Evolutionary conservation across 2,888 invertebrate genomes (phyloP), one percentile per base, ranked within the genome.

Genomic region (Calephelis perditalis): DNA sequence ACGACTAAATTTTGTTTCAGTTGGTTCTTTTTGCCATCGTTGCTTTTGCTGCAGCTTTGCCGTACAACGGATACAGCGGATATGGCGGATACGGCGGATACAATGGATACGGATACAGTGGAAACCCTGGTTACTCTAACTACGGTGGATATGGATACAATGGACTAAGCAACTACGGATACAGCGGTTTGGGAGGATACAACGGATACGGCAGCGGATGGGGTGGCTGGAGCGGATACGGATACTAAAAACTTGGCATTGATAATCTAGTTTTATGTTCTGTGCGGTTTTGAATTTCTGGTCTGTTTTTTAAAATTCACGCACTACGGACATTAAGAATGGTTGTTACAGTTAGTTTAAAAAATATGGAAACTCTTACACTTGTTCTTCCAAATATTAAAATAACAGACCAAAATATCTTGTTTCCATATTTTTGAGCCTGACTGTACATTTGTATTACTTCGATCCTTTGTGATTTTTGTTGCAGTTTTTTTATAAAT

Each of bases 1-100:
- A 61, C 49, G 15, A 37, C 46, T 46, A 36, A 56, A 59, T 57
- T 58, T 64, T 60, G 63, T 84, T 82, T 3, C 76, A 92, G 92
- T 70, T 91, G 56, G 73, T 91, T 62, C 70, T 91, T 58, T 81
- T 91, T 67, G 84, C 86, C 62, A 70, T 91, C 43, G 61, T 91
- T 75, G 85, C 91, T 59, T 15, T 92, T 68, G 79, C 90, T 64
- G 69, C 90, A 73, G 86, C 92, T 64, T 80, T 84, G 72, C 80
- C 93, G 0, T 87, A 86, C 69, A 71, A 81, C 15, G 73, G 81
- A 4, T 84, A 82, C 58, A 81, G 83, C 35, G 81, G 85, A n/a
- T 87, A 86, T 64, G 78, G 81, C 0, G 84, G 85, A 15, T 86
- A 86, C 40, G 40, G 40, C 2, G 40, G 40, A 40, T 40, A 40